Conservation (phyloP, 2,113 vertebrate genomes). For the Odontophorus gujanensis region DNA sequence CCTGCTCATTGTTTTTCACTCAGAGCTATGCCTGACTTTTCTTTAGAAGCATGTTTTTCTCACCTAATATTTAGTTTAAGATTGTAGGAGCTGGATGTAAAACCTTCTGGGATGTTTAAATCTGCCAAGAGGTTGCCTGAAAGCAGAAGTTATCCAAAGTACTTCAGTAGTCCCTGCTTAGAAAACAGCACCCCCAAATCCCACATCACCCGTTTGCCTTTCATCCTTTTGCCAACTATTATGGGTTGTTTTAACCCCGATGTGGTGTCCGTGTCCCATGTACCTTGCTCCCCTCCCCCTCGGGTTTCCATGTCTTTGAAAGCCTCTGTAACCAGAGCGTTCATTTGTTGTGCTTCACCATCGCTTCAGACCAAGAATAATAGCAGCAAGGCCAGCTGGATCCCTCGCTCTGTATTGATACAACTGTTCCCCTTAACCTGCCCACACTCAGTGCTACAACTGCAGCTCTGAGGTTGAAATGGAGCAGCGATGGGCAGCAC, state of each 20-base stretch:
- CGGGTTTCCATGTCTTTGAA: conserved; percentile 27
- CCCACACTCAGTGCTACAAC: conserved; percentile 55
- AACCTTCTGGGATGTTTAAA: conserved; percentile 48
- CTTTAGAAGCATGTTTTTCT: conserved; percentile 59
- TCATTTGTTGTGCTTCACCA: conserved; percentile 53
- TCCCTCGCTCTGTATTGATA: conserved; percentile 45
- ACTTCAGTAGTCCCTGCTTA: not conserved
- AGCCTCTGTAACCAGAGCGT: conserved; percentile 59
- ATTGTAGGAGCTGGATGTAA: conserved; percentile 47
- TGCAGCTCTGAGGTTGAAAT: conserved; percentile 27
- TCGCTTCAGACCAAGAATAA: conserved; percentile 67
- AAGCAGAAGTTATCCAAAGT: conserved; percentile 24
- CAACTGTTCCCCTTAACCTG: conserved; percentile 58
- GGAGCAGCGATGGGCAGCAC: not conserved
- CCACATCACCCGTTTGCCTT: not conserved
- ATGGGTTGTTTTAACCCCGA: not conserved
- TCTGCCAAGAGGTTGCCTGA: conserved; percentile 50
- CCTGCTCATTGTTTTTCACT: conserved; percentile 46
- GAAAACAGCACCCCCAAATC: conserved; percentile 18
- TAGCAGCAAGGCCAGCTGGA: conserved; percentile 60
- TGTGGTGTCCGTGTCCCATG: fast-evolving
- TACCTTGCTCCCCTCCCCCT: not conserved
- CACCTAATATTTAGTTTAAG: conserved; percentile 64
- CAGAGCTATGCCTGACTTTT: conserved; percentile 35
- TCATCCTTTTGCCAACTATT: not conserved